These are phyloP conservation scores for Mesembrinibis cayennensis DNA, from an alignment of 2,113 vertebrate genomes.

Conservation along the genomic window DNA sequence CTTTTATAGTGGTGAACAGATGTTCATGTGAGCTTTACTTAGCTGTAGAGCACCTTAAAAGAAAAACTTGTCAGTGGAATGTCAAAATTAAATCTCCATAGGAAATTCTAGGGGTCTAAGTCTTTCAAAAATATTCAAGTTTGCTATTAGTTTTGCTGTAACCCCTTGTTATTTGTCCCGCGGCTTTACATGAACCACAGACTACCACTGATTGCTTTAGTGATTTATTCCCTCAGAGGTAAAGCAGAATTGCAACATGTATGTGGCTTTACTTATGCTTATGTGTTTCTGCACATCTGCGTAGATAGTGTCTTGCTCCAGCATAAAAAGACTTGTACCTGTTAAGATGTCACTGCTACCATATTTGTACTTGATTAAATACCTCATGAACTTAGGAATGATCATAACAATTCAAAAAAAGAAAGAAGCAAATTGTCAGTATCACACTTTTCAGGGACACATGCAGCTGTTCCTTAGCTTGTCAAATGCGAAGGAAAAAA, in stretches of 20 bases:
- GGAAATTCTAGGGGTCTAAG: not conserved
- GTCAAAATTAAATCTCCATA: slow-evolving; percentile 52
- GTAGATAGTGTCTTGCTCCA: not conserved
- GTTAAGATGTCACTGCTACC: not conserved
- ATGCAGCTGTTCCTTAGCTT: not conserved
- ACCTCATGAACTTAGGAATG: not conserved
- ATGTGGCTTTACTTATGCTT: not conserved
- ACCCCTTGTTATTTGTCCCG: not conserved
- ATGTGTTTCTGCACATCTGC: not conserved
- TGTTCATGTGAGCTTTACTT: slow-evolving; percentile 63
- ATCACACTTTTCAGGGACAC: not conserved
- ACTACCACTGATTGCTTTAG: not conserved
- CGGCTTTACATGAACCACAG: not conserved
- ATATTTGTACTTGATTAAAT: not conserved
- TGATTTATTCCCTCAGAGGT: not conserved
- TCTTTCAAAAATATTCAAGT: not conserved
- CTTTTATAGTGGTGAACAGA: slow-evolving; percentile 64
- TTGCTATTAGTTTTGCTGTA: not conserved
- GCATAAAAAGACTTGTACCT: not conserved
- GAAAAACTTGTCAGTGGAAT: slow-evolving; percentile 30
- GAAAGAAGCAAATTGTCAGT: not conserved
- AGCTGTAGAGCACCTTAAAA: slow-evolving; percentile 40
- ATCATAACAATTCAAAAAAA: not conserved
- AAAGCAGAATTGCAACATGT: not conserved
- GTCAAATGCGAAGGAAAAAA: not conserved